Conservation (phyloP, 2,797 vertebrate genomes). For the Tokudaia tokunoshimensis region DNA sequence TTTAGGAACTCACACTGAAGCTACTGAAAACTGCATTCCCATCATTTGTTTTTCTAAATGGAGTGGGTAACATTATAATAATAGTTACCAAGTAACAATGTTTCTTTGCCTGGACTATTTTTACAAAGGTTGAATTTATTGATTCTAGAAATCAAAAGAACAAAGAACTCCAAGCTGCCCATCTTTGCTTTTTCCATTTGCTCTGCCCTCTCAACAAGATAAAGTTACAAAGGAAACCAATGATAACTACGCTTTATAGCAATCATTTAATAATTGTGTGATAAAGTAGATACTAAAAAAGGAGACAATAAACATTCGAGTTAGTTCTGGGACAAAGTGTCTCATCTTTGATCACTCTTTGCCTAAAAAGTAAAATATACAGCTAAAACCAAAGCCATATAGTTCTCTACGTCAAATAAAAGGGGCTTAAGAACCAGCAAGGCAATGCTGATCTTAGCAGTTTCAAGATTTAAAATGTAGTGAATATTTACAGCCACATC, state of each 20-base stretch:
- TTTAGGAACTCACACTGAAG: background rate
- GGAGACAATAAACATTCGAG: background rate
- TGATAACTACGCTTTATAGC: background rate
- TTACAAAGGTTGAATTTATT: background rate
- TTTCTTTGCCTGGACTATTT: slow-evolving; percentile 26
- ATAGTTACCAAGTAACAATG: background rate
- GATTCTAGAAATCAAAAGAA: slow-evolving; percentile 29
- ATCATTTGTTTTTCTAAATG: slow-evolving; percentile 19
- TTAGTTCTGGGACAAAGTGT: background rate
- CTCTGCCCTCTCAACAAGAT: background rate
- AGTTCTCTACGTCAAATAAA: background rate
- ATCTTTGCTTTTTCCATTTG: background rate
- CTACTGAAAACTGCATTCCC: background rate
- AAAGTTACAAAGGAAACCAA: background rate
- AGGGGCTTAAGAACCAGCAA: background rate
- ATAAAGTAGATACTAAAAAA: background rate
- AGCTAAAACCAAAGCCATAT: background rate
- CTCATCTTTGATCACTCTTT: background rate
- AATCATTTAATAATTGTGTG: background rate
- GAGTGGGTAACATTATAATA: background rate
- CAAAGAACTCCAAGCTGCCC: background rate
- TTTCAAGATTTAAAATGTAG: background rate
- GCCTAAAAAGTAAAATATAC: background rate
- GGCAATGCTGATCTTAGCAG: background rate
- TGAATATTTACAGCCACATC: background rate